Evolutionary conservation across 2,888 invertebrate genomes (phyloP), one percentile per base, ranked within the genome.

Genomic region (Ypsolopha scabrella): DNA sequence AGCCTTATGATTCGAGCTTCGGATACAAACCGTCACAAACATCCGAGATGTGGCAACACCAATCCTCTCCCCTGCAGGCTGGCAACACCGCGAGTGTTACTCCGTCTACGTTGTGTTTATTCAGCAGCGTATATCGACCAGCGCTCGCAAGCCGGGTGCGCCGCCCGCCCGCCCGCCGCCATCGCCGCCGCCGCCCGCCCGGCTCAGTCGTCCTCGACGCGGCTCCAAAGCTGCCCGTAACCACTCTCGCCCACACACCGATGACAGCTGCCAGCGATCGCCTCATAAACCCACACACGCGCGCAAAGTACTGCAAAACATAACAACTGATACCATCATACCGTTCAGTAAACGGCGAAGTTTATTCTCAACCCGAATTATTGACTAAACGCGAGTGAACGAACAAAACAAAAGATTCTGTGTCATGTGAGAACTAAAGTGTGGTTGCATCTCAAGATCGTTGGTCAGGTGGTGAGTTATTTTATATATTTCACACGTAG

Each of bases 101-200:
- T 65, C 66, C 59, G 72, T 69, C 80, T 80, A 79, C 80, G 78
- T 75, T 68, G 75, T 85, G 85, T 85, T 86, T 83, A 80, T 83
- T 82, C 85, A 82, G 76, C 74, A 79, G 72, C 80, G 80, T 77
- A 73, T 86, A 85, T 86, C 85, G 85, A 86, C 81, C 85, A 75
- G 61, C 58, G 64, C 24, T 24, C 57, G 68, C 64, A 68, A 63
- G 74, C 75, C 11, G 44, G 44, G 75, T 73, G 76, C 77, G 76
- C 75, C 74, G 73, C 48, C 50, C 52, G 44, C 34, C 52, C 48
- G 52, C 33, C 11, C 38, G 47, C 41, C 51, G 43, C 37, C 51
- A 68, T 65, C 62, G 66, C 65, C 64, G 43, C 37, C 51, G 68
- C 65, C 62, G 66, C 65, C 64, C 48, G 52, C 68, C 65, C 62